Base-by-base conservation (phyloP, 2,797 vertebrate species). In the Phoeniculus purpureus region DNA sequence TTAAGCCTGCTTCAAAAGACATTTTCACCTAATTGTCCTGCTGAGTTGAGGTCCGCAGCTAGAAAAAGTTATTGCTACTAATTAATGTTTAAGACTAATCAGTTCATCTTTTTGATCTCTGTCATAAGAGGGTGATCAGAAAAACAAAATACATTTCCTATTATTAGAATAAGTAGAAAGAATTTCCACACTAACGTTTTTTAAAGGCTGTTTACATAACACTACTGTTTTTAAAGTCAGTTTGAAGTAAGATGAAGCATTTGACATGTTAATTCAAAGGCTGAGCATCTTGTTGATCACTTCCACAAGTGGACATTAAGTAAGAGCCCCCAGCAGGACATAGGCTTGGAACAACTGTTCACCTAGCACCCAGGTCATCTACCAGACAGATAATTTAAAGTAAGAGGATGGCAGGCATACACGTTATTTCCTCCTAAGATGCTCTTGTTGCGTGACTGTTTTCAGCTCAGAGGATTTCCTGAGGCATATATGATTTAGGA, bases 401-500 rank as follows among this genome's bases (percentile, higher is more conserved):
- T n/a, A 54, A 68, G 43, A 61, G n/a, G 5, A 37, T 65, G 27
- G 12, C 34, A 85, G 83, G 6, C 9, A 65, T 75, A 68, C 32
- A 55, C 23, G 19, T 8, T 32, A 81, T 50, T 91, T 89, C 20
- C 50, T 62, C 34, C 40, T 62, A 68, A 45, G 34, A 34, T 1
- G 61, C 2, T 79, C 54, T 61, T 23, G 8, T 17, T 81, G 81
- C 59, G 70, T n/a, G 2, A 56, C 23, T 65, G 11, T 70, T 78
- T 95, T 85, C 48, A 87, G 27, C 29, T 85, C 70, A 85, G 66
- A 91, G 12, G 81, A 76, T 73, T 65, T 87, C 29, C 37, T 27
- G 52, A 91, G 52, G 66, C 43, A 3, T 34, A 14, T 12, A 55
- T 31, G 25, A 55, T 29, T 84, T 75, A 77, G 20, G 47, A 92